These are phyloP conservation scores for Copidosoma aretas DNA, from an alignment of 2,888 invertebrate species.

Conservation along the genomic window DNA sequence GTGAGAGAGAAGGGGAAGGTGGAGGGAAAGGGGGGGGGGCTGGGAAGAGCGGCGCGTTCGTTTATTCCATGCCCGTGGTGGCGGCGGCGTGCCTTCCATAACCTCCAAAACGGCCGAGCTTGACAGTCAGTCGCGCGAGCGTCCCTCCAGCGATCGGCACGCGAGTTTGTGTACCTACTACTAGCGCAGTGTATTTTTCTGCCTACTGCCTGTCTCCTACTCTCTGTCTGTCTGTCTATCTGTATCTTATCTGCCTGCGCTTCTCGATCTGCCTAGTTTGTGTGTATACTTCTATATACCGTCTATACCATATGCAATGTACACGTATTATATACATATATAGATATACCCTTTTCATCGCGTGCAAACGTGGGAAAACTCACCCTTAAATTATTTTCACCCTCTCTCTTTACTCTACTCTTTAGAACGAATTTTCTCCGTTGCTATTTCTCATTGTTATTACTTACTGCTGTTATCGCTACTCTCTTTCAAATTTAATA, in stretches of 20 bases:
- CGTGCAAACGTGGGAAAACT: no score
- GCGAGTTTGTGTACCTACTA: constrained; percentile 15
- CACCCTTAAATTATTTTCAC: no score
- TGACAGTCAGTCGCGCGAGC: constrained; percentile 45
- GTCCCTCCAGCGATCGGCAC: constrained; percentile 41
- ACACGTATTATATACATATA: no score
- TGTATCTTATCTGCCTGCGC: no score
- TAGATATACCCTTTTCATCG: no score
- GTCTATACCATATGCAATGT: no score
- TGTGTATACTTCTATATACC: no score
- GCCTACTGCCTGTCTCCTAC: neutral
- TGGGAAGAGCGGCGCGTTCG: constrained; percentile 17
- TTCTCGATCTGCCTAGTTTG: no score
- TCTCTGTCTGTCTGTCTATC: neutral
- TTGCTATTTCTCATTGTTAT: neutral
- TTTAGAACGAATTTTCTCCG: neutral
- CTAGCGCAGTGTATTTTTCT: neutral
- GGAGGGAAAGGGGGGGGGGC: constrained; percentile 26
- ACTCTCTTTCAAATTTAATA: neutral
- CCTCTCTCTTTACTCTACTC: neutral
- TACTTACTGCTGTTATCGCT: no score
- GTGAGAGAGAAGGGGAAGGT: neutral
- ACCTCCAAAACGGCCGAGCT: constrained; percentile 50
- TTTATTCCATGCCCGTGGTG: constrained; percentile 18
- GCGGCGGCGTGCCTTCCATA: constrained; percentile 47